Conservation (phyloP, 2,113 vertebrate genomes). For the Macrotis lagotis region DNA sequence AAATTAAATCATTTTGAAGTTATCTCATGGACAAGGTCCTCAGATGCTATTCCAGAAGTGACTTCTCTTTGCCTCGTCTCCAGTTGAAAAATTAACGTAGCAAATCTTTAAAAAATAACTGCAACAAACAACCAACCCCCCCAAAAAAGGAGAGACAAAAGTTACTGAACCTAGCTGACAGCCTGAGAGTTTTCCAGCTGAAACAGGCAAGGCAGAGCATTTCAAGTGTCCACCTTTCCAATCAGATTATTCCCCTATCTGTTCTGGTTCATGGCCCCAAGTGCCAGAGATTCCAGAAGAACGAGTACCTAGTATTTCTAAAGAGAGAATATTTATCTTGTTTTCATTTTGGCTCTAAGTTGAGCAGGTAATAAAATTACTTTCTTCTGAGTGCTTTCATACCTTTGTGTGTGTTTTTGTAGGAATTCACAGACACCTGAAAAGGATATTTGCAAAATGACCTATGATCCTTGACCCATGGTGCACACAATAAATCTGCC, state of each 20-base stretch:
- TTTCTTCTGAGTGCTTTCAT: slow-evolving; percentile 74
- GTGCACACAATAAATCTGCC: slow-evolving; percentile 81
- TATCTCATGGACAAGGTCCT: background rate
- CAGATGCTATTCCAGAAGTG: slow-evolving; percentile 7
- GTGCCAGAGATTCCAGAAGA: slow-evolving; percentile 47
- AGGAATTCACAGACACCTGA: slow-evolving; percentile 80
- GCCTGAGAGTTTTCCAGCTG: slow-evolving; percentile 25
- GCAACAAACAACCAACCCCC: slow-evolving; percentile 9
- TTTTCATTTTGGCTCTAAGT: slow-evolving; percentile 75
- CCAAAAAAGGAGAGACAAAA: slow-evolving; percentile 5
- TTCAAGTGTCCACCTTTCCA: slow-evolving; percentile 17
- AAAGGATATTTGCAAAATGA: slow-evolving; percentile 84
- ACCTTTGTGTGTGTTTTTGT: slow-evolving; percentile 78
- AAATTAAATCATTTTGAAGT: background rate
- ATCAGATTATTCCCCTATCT: slow-evolving; percentile 37
- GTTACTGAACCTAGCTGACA: slow-evolving; percentile 24
- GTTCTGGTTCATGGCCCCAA: slow-evolving; percentile 27
- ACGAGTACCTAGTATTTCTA: slow-evolving; percentile 40
- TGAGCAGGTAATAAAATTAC: slow-evolving; percentile 76
- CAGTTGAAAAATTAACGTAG: slow-evolving; percentile 8
- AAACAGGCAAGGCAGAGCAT: slow-evolving; percentile 4
- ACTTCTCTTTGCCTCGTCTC: slow-evolving; percentile 18
- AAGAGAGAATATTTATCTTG: slow-evolving; percentile 74
- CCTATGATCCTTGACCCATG: slow-evolving; percentile 77
- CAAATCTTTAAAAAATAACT: slow-evolving; percentile 25